Percentiles rank a stretch among this genome's conserved stretches.
phyloP scores from a whole-genome alignment of 1,140 invertebrate genomes.

The Batillaria attramentaria region DNA sequence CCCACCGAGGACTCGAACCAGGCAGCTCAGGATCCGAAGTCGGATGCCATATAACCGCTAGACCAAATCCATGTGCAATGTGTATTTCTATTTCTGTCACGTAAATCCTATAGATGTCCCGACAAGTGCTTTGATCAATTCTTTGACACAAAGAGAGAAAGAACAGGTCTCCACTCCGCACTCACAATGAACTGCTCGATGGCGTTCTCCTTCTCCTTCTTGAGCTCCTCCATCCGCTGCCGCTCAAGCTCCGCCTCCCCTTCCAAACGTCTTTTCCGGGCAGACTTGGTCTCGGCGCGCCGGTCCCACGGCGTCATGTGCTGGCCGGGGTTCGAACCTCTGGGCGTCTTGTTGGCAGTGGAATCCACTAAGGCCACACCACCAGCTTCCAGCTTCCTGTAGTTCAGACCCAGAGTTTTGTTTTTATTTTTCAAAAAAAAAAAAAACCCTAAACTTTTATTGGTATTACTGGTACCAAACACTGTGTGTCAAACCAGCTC shows the following conservation, averaged over 20 bases:
- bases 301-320: constrained; percentile 68
- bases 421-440: too few relatives aligned
- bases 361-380: constrained; percentile 17
- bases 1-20: too few relatives aligned
- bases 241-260: constrained; percentile 56
- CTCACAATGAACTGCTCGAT: constrained; percentile 65
- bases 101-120: too few relatives aligned
- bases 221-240: constrained; percentile 55
- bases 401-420: too few relatives aligned
- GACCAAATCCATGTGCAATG: too few relatives aligned
- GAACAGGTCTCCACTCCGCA: neutral
- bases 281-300: constrained; percentile 57
- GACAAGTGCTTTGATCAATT: too few relatives aligned
- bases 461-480: too few relatives aligned
- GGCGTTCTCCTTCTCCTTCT: constrained; percentile 66
- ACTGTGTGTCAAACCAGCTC: neutral
- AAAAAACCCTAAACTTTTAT: neutral
- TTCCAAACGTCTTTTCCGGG: constrained; percentile 54
- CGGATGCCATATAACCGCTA: too few relatives aligned
- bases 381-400: constrained; percentile 17
- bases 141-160: too few relatives aligned
- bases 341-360: neutral
- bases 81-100: too few relatives aligned
- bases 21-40: too few relatives aligned
- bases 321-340: constrained; percentile 30